Conservation (phyloP, 2,113 vertebrate genomes). For the Salvelinus alpinus region DNA sequence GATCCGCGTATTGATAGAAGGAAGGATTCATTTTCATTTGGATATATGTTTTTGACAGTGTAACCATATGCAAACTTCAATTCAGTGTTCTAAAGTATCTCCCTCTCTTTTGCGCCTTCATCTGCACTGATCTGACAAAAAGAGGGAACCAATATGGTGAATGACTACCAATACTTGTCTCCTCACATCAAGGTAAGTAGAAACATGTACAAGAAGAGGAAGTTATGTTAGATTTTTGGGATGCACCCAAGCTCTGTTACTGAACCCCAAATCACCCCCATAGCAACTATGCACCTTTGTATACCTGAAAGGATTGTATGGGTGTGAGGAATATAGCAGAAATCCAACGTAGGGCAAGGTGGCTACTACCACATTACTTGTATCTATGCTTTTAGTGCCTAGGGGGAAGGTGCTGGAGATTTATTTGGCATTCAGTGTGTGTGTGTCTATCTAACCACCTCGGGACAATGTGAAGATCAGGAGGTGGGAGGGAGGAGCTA, state of each 20-base stretch:
- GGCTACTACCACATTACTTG: too few species aligned
- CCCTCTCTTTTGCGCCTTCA: not conserved
- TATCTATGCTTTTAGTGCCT: not conserved
- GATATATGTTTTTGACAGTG: too few species aligned
- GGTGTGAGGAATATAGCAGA: too few species aligned
- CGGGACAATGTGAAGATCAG: conserved; percentile 53
- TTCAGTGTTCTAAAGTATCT: not conserved
- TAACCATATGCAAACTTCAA: too few species aligned
- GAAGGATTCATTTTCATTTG: too few species aligned
- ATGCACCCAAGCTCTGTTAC: not conserved
- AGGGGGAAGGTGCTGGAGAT: not conserved
- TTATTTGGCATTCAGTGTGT: not conserved
- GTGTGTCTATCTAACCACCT: not conserved
- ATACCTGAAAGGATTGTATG: too few species aligned
- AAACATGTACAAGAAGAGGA: not conserved
- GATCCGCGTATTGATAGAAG: too few species aligned
- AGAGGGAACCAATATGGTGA: too few species aligned
- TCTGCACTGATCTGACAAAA: too few species aligned
- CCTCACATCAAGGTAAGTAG: not conserved
- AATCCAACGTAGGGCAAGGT: too few species aligned
- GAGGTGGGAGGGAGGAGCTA: conserved; percentile 60
- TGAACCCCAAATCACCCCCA: too few species aligned
- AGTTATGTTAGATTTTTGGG: not conserved
- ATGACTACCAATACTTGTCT: not conserved
- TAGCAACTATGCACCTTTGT: too few species aligned